Percentiles rank a stretch among this genome's conserved stretches.
These are phyloP conservation scores for Tribolium freemani DNA, from an alignment of 2,888 invertebrate genomes.

Conservation along the genomic window DNA sequence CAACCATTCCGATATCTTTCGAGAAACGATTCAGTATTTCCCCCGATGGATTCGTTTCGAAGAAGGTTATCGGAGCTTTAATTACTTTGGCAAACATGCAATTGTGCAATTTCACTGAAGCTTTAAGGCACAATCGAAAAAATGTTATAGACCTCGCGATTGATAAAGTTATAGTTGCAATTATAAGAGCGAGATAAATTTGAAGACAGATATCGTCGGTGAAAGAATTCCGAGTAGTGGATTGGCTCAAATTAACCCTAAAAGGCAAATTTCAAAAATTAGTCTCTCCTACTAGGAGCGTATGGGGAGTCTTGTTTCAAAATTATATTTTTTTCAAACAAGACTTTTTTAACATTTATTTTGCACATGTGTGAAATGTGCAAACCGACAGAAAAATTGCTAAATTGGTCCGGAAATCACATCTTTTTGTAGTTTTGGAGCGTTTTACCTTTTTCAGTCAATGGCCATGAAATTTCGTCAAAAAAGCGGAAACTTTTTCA, in stretches of 20 bases:
- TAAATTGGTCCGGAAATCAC: too few relatives aligned
- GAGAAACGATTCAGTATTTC: constrained; percentile 78
- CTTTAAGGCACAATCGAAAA: constrained; percentile 69
- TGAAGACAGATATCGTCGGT: constrained; percentile 30
- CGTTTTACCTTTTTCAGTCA: too few relatives aligned
- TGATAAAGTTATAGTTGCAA: constrained; percentile 59
- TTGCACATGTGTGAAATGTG: too few relatives aligned
- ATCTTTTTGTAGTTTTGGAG: too few relatives aligned
- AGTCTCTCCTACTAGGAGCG: too few relatives aligned
- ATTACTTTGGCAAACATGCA: constrained; percentile 69
- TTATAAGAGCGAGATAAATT: constrained; percentile 62
- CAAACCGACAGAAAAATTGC: too few relatives aligned
- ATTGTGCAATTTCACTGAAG: constrained; percentile 71
- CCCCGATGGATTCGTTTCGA: constrained; percentile 75
- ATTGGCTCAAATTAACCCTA: constrained; percentile 68
- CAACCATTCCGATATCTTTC: constrained; percentile 75
- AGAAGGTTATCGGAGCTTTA: constrained; percentile 75
- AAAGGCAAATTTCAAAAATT: constrained; percentile 68
- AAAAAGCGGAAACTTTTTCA: too few relatives aligned
- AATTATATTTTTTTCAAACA: too few relatives aligned
- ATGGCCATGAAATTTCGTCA: too few relatives aligned
- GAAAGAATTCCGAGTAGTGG: neutral
- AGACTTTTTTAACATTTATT: too few relatives aligned
- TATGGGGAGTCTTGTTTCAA: too few relatives aligned
- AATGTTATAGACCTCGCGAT: constrained; percentile 66